These are phyloP conservation scores for Pristionchus arcanus DNA, from an alignment of 2,888 invertebrate species.

Conservation along the genomic window DNA sequence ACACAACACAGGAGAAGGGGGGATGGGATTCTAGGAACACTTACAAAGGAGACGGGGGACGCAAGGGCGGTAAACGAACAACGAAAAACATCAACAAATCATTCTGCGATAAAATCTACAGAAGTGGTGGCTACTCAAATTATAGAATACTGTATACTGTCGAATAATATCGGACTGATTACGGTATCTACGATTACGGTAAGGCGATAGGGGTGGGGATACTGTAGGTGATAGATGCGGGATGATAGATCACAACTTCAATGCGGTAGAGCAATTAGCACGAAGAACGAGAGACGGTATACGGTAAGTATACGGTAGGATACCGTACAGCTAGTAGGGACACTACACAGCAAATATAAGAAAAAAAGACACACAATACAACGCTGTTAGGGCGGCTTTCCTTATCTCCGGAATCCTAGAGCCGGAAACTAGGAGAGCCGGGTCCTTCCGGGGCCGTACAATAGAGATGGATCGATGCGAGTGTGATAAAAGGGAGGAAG, in stretches of 20 bases:
- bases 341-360: conserved; percentile 32
- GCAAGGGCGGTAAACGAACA: conserved; percentile 38
- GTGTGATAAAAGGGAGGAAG: conserved; percentile 24
- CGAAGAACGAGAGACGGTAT: background rate
- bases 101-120: conserved; percentile 9
- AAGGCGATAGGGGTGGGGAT: background rate
- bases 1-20: background rate
- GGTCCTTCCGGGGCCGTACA: background rate
- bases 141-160: conserved; percentile 12
- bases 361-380: background rate
- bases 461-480: conserved; percentile 27
- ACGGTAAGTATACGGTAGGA: background rate
- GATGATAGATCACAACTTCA: conserved; percentile 15
- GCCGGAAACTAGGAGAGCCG: background rate
- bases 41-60: background rate
- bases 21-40: conserved; percentile 8
- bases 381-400: background rate
- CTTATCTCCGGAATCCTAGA: background rate
- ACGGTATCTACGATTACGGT: conserved; percentile 14
- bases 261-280: conserved; percentile 15
- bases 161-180: background rate
- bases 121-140: background rate
- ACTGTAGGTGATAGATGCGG: background rate
- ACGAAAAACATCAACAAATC: conserved; percentile 47
- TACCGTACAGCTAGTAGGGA: background rate